Evolutionary conservation across 1,140 invertebrate species (phyloP).

Genomic region (Drosophila carrolli): DNA sequence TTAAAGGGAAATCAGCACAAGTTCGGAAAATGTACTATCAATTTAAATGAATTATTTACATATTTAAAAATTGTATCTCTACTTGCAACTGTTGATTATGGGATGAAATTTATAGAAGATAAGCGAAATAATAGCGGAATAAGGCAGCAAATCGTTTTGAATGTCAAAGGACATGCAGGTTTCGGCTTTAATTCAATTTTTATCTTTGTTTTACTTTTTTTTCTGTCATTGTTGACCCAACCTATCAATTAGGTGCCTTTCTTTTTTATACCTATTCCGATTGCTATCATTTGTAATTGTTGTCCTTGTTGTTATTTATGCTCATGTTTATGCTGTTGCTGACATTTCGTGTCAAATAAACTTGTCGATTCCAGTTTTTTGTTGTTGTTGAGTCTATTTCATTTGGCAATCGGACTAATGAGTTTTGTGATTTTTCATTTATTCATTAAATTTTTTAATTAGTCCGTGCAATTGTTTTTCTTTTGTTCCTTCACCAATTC

Average conservation of each 20-base stretch:
- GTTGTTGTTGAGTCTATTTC: slow-evolving; percentile 52
- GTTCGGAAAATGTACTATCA: neutral
- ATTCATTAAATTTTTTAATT: slow-evolving; percentile 81
- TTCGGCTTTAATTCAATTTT: neutral
- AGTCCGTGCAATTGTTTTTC: slow-evolving; percentile 67
- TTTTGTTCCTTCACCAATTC: slow-evolving; percentile 16
- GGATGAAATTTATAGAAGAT: neutral
- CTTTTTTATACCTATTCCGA: slow-evolving; percentile 37
- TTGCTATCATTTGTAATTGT: slow-evolving; percentile 34
- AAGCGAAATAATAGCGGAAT: neutral
- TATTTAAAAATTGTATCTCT: neutral
- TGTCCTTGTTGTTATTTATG: slow-evolving; percentile 22
- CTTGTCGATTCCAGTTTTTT: slow-evolving; percentile 27
- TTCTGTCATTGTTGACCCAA: slow-evolving; percentile 26
- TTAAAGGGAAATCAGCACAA: no score
- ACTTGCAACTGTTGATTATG: neutral
- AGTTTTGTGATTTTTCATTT: slow-evolving; percentile 81
- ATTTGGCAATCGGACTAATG: slow-evolving; percentile 70
- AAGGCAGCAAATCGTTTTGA: neutral
- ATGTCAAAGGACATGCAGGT: slow-evolving; percentile 6
- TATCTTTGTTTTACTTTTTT: neutral
- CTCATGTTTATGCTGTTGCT: slow-evolving; percentile 29
- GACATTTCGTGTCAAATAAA: slow-evolving; percentile 34
- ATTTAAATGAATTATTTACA: neutral
- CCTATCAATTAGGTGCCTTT: slow-evolving; percentile 59